Base-by-base conservation (phyloP, 2,113 vertebrate species). In the Podarcis cretensis region DNA sequence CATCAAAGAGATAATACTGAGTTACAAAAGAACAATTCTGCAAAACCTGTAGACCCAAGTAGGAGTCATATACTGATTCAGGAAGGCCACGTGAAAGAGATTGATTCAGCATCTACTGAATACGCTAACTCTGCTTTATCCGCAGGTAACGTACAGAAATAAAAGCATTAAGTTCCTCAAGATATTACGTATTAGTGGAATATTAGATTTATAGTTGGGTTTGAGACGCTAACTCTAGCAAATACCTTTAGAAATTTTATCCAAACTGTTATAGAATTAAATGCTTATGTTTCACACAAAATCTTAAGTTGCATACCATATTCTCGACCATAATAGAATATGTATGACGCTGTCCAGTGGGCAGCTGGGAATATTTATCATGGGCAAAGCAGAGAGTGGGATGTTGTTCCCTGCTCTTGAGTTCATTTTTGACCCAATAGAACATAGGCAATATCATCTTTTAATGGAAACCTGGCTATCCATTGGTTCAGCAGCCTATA, bases 71-170 rank as follows among this genome's bases (percentile, higher is more conserved):
- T 96, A 94, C 97, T 96, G 97, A 97, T 97, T 98, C 98, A 97
- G 94, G 98, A 99, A 96, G 95, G 94, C 95, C 98, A 98, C 96
- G 95, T 96, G 96, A 97, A 95, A 97, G 97, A 97, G 90, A 96
- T 93, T 96, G 97, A 97, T 92, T 95, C 97, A 93, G 78, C 96
- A 94, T 30, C 97, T 93, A 94, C 96, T 94, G 97, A 97, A 93
- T 97, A 96, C 95, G 94, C 95, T 97, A 97, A 96, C 95, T 96
- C 97, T 97, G 97, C 98, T 96, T 97, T 98, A 96, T 97, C 98
- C 97, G 96, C 98, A 99, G 99, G 99, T 99, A 99, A 99, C 95
- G 98, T 99, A 99, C 98, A 98, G 98, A 98, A 97, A 95, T 96
- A 97, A 96, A 97, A 96, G 95, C 91, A 30, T 93, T 97, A 96